Percentiles rank a stretch among this genome's conserved stretches.
Conservation (phyloP, 2,888 invertebrate genomes). For the Troglohyphantes excavatus region DNA sequence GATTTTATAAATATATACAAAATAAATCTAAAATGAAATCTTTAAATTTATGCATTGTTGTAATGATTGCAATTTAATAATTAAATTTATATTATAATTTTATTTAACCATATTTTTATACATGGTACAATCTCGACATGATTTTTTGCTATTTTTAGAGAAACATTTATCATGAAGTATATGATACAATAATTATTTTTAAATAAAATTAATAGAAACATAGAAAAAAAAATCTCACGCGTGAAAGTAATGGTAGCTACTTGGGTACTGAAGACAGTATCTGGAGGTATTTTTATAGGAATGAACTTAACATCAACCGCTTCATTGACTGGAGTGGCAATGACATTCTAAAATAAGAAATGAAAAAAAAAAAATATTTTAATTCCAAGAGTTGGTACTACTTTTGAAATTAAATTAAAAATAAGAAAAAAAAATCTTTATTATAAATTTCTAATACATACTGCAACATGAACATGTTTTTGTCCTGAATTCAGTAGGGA, state of each 20-base stretch:
- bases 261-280: slow-evolving; percentile 85
- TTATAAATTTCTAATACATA: slow-evolving; percentile 82
- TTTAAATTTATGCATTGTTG: too few relatives aligned
- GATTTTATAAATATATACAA: too few relatives aligned
- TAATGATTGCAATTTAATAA: too few relatives aligned
- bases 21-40: too few relatives aligned
- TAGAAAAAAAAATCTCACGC: slow-evolving; percentile 84
- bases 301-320: slow-evolving; percentile 87
- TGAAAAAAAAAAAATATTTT: not conserved
- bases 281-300: slow-evolving; percentile 87
- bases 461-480: slow-evolving; percentile 87
- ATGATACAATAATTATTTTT: too few relatives aligned
- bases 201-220: too few relatives aligned
- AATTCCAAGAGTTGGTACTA: too few relatives aligned
- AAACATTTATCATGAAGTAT: too few relatives aligned
- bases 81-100: too few relatives aligned
- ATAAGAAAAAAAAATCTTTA: not conserved
- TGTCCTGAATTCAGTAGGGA: slow-evolving; percentile 88
- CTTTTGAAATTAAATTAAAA: not conserved
- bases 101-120: too few relatives aligned
- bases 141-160: too few relatives aligned
- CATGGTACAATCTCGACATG: too few relatives aligned
- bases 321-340: slow-evolving; percentile 86
- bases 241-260: slow-evolving; percentile 88
- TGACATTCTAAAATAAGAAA: slow-evolving; percentile 83